These are phyloP conservation scores for Aphelinus certus DNA, from an alignment of 1,140 invertebrate species.

Conservation along the genomic window DNA sequence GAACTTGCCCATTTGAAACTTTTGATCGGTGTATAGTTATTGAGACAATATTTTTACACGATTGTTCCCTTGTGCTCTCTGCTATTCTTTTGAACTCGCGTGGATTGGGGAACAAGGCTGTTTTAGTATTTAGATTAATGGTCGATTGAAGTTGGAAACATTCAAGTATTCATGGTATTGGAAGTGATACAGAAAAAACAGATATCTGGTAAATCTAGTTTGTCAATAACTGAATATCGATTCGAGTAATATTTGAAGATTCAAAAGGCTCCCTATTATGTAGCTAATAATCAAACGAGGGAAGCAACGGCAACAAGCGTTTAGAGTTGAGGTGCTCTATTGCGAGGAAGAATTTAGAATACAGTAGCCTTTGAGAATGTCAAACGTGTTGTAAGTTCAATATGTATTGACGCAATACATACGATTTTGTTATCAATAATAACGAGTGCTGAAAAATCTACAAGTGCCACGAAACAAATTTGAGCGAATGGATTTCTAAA, in stretches of 20 bases:
- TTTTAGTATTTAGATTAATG: too few species aligned
- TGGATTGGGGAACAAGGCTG: too few species aligned
- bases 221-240: constrained; percentile 4
- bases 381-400: constrained; percentile 5
- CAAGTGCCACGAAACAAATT: constrained; percentile 22
- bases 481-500: constrained; percentile 3
- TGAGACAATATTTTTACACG: too few species aligned
- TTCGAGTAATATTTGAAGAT: neutral
- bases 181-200: constrained; percentile 7
- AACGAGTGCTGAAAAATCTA: constrained; percentile 14
- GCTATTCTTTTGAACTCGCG: too few species aligned
- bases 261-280: constrained; percentile 13
- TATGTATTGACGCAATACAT: constrained; percentile 20
- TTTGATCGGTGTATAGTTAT: too few species aligned
- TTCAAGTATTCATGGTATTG: neutral
- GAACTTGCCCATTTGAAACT: neutral
- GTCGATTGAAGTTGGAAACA: too few species aligned
- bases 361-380: constrained; percentile 11
- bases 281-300: neutral
- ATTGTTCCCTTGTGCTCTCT: too few species aligned
- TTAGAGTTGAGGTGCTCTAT: neutral
- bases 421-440: constrained; percentile 18
- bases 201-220: neutral
- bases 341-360: neutral
- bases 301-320: neutral